Evolutionary conservation across 2,888 invertebrate species (phyloP).

Genomic region (Fragum whitleyi): DNA sequence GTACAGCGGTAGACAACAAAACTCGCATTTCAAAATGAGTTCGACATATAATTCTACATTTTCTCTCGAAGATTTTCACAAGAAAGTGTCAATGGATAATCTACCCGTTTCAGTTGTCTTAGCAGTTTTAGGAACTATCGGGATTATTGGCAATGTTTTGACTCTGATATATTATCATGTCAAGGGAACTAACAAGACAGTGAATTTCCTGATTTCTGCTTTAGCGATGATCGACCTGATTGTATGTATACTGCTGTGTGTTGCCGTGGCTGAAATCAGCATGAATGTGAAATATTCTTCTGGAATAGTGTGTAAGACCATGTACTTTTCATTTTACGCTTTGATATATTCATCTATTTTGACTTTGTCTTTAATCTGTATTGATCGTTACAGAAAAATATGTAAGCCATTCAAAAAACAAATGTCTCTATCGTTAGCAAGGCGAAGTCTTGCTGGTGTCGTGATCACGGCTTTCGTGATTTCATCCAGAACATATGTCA

Average conservation of each 20-base stretch:
- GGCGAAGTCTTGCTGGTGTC: not conserved
- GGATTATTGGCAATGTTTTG: not conserved
- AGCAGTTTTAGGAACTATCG: not conserved
- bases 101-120: not conserved
- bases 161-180: not conserved
- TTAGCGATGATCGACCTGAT: not conserved
- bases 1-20: too few relatives aligned
- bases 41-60: not conserved
- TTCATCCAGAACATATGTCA: not conserved
- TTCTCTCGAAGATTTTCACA: not conserved
- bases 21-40: not conserved
- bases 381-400: constrained; percentile 10
- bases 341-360: not conserved
- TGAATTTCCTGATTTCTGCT: not conserved
- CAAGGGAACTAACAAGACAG: not conserved
- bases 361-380: not conserved
- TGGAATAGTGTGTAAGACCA: not conserved
- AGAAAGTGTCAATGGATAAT: not conserved
- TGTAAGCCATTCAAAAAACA: constrained; percentile 4
- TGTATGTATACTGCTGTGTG: not conserved
- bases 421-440: not conserved
- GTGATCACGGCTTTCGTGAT: not conserved
- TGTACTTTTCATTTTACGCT: not conserved
- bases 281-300: not conserved
- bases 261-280: not conserved